phyloP scores from a whole-genome alignment of 2,113 vertebrate species.

The Ursus arctos region DNA sequence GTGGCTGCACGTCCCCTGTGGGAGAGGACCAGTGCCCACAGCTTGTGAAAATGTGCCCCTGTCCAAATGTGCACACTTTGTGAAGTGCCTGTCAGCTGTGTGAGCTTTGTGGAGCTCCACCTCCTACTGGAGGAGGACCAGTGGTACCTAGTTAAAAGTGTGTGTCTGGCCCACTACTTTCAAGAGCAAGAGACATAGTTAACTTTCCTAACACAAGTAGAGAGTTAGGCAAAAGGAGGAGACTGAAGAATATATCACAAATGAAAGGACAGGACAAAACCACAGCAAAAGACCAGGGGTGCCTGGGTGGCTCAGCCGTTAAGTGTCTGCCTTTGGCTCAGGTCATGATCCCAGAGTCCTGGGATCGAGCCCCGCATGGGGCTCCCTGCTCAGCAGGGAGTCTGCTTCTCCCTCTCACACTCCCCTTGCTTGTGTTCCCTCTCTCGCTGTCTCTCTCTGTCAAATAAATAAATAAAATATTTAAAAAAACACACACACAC shows the following conservation, averaged over 20 bases:
- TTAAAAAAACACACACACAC: not conserved
- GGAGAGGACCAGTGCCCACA: not conserved
- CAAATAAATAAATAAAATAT: too few species aligned
- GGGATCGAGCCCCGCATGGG: too few species aligned
- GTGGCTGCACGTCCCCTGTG: not conserved
- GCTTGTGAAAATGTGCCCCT: not conserved
- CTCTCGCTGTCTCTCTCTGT: too few species aligned
- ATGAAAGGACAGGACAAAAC: not conserved
- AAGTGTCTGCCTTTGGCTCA: too few species aligned
- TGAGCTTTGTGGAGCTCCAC: not conserved
- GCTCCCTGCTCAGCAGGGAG: too few species aligned
- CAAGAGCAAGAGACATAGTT: not conserved
- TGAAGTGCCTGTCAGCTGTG: not conserved
- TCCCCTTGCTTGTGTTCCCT: too few species aligned
- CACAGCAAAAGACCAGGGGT: not conserved
- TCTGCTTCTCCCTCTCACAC: too few species aligned
- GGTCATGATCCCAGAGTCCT: too few species aligned
- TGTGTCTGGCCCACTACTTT: not conserved
- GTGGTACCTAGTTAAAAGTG: not conserved
- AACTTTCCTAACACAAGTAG: not conserved
- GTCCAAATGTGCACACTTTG: not conserved
- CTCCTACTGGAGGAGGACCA: not conserved
- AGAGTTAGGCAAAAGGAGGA: not conserved
- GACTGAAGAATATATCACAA: not conserved
- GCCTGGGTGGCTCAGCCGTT: too few species aligned